Evolutionary conservation across 2,797 vertebrate species (phyloP).

Genomic region (Antennarius maculatus): DNA sequence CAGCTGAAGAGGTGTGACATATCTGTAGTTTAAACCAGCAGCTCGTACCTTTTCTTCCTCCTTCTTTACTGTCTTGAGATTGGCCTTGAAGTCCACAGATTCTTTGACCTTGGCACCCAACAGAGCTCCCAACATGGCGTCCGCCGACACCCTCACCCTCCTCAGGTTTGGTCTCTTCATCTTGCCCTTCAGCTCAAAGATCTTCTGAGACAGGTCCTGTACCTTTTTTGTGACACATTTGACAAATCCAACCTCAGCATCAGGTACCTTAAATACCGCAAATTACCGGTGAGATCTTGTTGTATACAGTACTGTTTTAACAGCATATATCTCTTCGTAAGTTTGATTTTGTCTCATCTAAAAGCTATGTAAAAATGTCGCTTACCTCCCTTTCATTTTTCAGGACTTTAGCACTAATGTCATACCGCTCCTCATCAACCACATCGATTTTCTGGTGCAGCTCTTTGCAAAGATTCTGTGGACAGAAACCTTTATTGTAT

Average conservation of each 20-base stretch:
- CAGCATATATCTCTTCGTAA: not conserved
- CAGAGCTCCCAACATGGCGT: constrained; percentile 85
- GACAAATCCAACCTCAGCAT: not conserved
- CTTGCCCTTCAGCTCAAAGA: constrained; percentile 82
- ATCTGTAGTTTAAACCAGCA: not conserved
- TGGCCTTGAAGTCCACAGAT: constrained; percentile 85
- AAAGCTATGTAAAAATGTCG: not conserved
- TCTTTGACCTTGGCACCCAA: constrained; percentile 81
- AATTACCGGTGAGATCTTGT: not conserved
- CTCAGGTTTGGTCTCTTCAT: constrained; percentile 83
- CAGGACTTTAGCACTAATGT: constrained; percentile 76
- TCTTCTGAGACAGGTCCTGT: constrained; percentile 75
- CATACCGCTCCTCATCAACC: constrained; percentile 83
- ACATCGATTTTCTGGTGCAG: constrained; percentile 80
- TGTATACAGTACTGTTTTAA: not conserved
- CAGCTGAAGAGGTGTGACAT: not conserved
- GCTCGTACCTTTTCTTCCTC: constrained; percentile 83
- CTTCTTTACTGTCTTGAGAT: constrained; percentile 86
- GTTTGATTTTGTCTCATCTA: not conserved
- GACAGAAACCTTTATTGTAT: constrained; percentile 26
- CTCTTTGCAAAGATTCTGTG: constrained; percentile 81
- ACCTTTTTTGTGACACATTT: constrained; percentile 61
- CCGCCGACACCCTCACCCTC: constrained; percentile 83
- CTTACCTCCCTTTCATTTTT: constrained; percentile 76
- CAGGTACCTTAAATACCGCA: not conserved